Percentiles rank a stretch among this genome's conserved stretches.
phyloP scores from a whole-genome alignment of 2,113 vertebrate genomes.

The Silurus meridionalis region DNA sequence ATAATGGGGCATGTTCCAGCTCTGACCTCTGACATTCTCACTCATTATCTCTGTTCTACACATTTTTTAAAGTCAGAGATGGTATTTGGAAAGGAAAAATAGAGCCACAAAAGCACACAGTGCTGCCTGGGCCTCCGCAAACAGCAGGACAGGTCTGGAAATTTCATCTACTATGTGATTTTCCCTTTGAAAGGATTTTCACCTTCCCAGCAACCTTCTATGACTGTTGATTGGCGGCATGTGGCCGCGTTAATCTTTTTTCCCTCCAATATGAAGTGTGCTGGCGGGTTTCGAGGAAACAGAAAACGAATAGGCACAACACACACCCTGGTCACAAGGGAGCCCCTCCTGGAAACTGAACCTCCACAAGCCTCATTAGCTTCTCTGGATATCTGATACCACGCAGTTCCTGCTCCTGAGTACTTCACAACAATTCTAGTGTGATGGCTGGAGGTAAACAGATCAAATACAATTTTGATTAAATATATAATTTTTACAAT shows the following conservation, averaged over 20 bases:
- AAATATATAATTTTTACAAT: not conserved
- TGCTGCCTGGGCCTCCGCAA: conserved; percentile 8
- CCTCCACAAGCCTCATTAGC: not conserved
- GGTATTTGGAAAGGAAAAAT: not conserved
- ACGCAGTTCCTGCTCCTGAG: not conserved
- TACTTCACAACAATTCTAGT: not conserved
- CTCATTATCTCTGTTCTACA: conserved; percentile 13
- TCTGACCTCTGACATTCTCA: conserved; percentile 31
- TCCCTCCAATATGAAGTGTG: conserved; percentile 5
- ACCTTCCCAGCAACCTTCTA: not conserved
- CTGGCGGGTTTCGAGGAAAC: conserved; percentile 10
- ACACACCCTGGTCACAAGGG: conserved; percentile 10
- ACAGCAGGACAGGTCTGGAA: conserved; percentile 40
- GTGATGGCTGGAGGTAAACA: not conserved
- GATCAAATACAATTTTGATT: not conserved
- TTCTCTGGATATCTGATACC: not conserved
- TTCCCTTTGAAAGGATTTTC: conserved; percentile 42
- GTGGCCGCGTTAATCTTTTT: conserved; percentile 20
- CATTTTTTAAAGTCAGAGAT: not conserved
- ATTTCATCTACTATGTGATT: conserved; percentile 32
- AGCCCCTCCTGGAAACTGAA: conserved; percentile 40
- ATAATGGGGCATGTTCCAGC: conserved; percentile 7
- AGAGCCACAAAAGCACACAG: not conserved
- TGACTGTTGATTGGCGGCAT: conserved; percentile 19
- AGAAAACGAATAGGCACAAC: conserved; percentile 23